Evolutionary conservation across 37 sponge, comb jelly and placozoan species (phyloP), one percentile per base, ranked within the genome.

Genomic region (Ephydatia muelleri): DNA sequence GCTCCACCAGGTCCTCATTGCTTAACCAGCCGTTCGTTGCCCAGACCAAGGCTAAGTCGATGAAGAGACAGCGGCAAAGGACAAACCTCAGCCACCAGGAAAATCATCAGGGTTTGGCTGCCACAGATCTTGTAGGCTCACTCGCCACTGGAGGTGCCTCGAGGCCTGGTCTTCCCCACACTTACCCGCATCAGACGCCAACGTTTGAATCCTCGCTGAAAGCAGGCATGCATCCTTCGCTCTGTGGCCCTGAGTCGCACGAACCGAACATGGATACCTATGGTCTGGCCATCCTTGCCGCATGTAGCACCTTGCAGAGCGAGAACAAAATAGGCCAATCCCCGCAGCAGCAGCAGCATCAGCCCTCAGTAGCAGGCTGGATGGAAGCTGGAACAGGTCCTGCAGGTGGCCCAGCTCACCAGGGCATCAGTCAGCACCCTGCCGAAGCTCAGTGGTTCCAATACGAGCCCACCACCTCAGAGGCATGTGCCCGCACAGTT

Each of bases 271-370:
- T 49, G 23, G 80, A 78, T 14, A 71, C 78, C 68, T 89, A 80
- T n/a, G 87, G 67, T 28, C 68, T 86, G 36, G 80, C 80, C 47
- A 86, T 86, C 47, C 66, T 86, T 12, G 87, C 87, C 23, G 81
- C 68, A 25, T 72, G 77, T 38, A 86, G 87, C 48, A 78, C 49
- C 27, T 67, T 79, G 31, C 73, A 86, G 74, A 73, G 81, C 33
- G 19, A 57, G 57, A 14, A 14, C 57, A 57, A 57, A 21, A 57
- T 21, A 13, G 16, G 57, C 57, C 57, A 1, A 57, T 21, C 47
- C 47, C 4, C 8, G 47, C 47, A 8, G 47, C 47, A 11, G 47
- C 70, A 69, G 14, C 38, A 25, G 65, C 8, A 57, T 14, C 64
- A 49, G 9, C 48, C 67, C 78, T 37, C 43, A 32, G 23, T 38